Base-by-base conservation (phyloP, 2,888 invertebrate genomes). In the Thera obeliscata region DNA sequence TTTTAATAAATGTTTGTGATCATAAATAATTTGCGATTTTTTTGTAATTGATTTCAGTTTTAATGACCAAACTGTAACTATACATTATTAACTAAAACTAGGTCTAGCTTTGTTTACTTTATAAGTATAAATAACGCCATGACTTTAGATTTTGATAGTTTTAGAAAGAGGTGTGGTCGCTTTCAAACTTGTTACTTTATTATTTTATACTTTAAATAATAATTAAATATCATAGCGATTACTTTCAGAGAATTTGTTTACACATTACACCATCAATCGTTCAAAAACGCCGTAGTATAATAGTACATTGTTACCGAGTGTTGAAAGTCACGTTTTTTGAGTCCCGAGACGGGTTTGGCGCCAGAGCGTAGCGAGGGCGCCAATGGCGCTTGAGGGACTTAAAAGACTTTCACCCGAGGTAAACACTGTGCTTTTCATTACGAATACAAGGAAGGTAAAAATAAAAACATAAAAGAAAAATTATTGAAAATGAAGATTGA, bases 61-160 rank as follows among this genome's bases (percentile, higher is more conserved):
- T 43, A 2, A 56, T 54, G 58, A 66, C 66, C 58, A 67, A 66
- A 11, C 50, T 63, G 55, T 57, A 55, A 60, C 48, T 35, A 33
- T 22, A 22, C 22, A 22, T 61, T 49, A 54, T 60, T 65, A 58
- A 55, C 43, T 56, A 11, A 41, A 22, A 64, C 36, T 59, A 56
- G 60, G 64, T 67, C 49, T 67, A 67, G 66, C 61, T 61, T 69
- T 69, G 69, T 46, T 72, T 66, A 70, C 67, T 64, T 52, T 69
- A 61, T 59, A 43, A 41, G 54, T 22, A 59, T 55, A 54, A 55
- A 59, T 54, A 35, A 57, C n/a, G 35, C 35, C 62, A 69, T 58
- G 59, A 56, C 58, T 41, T 58, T 52, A 52, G 52, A 61, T 62
- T 65, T 69, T 65, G n/a, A 60, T 69, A 55, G 59, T 54, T 68